phyloP scores from a whole-genome alignment of 2,888 invertebrate species.

The Agrochola macilenta region DNA sequence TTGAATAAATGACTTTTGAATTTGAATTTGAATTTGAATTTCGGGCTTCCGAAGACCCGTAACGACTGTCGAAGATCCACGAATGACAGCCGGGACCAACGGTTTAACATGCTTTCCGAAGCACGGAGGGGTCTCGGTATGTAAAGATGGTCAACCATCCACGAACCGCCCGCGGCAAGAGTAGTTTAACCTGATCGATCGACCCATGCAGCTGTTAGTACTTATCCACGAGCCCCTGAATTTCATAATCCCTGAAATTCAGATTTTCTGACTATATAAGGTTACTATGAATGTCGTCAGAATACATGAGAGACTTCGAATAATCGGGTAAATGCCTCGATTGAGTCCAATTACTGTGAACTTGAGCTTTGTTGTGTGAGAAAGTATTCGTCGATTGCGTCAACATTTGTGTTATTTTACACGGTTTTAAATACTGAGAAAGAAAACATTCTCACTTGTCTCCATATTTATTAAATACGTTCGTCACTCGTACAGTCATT shows the following conservation, averaged over 20 bases:
- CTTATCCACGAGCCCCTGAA: neutral
- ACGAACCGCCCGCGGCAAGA: neutral
- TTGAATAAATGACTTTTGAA: too few species aligned
- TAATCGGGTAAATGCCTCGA: conserved; percentile 29
- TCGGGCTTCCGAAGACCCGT: neutral
- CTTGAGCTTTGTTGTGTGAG: conserved; percentile 32
- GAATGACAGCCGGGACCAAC: neutral
- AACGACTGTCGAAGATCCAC: neutral
- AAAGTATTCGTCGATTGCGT: conserved; percentile 29
- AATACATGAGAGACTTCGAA: conserved; percentile 17
- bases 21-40: too few species aligned
- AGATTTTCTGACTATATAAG: too few species aligned
- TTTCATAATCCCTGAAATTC: neutral
- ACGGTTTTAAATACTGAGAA: conserved; percentile 5
- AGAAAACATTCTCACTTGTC: conserved; percentile 14
- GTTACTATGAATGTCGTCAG: neutral
- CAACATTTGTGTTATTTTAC: conserved; percentile 11
- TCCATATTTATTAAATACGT: conserved; percentile 4
- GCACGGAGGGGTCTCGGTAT: neutral
- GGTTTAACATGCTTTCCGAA: neutral
- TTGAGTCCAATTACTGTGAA: conserved; percentile 42
- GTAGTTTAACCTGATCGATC: neutral
- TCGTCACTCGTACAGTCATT: neutral
- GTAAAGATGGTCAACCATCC: neutral
- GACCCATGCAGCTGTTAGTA: neutral